Percentiles rank a stretch among this genome's conserved stretches.
Evolutionary conservation across 2,113 vertebrate genomes (phyloP).

Genomic region (Urocitellus parryii): DNA sequence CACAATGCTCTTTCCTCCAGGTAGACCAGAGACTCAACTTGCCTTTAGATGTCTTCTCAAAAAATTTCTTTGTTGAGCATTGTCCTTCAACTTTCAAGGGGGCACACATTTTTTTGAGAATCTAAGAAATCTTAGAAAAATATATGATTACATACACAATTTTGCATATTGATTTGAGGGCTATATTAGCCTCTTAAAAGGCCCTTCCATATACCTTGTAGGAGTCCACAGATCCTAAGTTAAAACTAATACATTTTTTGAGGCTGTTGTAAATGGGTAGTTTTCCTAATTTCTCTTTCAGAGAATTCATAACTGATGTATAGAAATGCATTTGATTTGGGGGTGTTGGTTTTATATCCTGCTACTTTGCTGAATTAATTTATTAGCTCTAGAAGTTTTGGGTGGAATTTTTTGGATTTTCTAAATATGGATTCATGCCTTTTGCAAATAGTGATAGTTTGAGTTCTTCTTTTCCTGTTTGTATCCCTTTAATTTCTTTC

Average conservation of each 20-base stretch:
- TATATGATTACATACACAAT: background rate
- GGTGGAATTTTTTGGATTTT: no score
- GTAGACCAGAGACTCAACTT: background rate
- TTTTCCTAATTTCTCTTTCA: no score
- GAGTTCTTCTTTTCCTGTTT: no score
- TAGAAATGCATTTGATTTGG: no score
- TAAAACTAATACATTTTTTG: background rate
- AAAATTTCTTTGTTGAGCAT: background rate
- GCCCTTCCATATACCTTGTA: background rate
- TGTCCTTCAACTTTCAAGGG: background rate
- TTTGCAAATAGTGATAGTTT: no score
- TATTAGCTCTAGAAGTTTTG: no score
- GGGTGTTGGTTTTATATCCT: no score
- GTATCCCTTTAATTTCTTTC: no score
- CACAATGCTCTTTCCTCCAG: background rate
- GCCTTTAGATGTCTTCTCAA: background rate
- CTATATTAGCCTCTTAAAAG: background rate
- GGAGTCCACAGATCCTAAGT: background rate
- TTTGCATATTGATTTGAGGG: background rate
- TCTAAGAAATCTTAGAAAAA: slow-evolving; percentile 1
- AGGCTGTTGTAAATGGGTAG: no score
- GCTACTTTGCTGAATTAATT: no score
- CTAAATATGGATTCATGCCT: no score
- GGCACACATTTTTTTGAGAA: slow-evolving; percentile 3
- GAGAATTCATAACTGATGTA: no score